A percentile compares a stretch with the other conserved stretches of the same genome.
Evolutionary conservation across 2,113 vertebrate genomes (phyloP).

Genomic region (Electrona antarctica): DNA sequence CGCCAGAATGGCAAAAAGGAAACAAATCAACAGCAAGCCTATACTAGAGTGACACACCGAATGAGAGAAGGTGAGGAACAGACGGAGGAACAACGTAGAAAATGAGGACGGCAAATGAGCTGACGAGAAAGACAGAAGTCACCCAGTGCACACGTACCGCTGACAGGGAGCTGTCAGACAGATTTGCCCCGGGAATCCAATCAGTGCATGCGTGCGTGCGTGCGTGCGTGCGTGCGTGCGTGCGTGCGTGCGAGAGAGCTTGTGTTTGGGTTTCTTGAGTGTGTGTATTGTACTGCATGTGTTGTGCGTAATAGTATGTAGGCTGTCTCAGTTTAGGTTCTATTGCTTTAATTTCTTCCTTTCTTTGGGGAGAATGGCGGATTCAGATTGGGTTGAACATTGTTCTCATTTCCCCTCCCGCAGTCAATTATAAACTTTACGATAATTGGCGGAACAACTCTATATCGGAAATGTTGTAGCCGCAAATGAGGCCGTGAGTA

Average conservation of each 20-base stretch:
- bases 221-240: too few species aligned
- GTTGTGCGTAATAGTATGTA: background rate
- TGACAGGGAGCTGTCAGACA: too few species aligned
- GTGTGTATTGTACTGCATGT: background rate
- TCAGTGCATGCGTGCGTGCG: too few species aligned
- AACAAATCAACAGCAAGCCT: background rate
- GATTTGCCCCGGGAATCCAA: too few species aligned
- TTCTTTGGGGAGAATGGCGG: too few species aligned
- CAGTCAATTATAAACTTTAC: background rate
- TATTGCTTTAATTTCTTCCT: background rate
- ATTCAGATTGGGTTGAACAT: too few species aligned
- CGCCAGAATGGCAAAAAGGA: background rate
- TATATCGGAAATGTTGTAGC: background rate
- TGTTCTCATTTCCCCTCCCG: background rate
- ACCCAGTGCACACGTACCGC: too few species aligned
- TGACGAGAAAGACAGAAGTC: too few species aligned
- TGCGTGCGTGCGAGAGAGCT: constrained; percentile 1
- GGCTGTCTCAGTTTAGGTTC: background rate
- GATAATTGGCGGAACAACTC: background rate
- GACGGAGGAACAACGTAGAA: too few species aligned
- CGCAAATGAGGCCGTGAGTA: background rate
- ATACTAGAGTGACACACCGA: too few species aligned
- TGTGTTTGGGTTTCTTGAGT: constrained; percentile 18
- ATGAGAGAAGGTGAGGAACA: too few species aligned
- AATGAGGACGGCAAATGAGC: too few species aligned